Percentiles rank a stretch among this genome's conserved stretches.
Evolutionary conservation across 2,797 vertebrate genomes (phyloP).

Genomic region (Brachymystax lenok): DNA sequence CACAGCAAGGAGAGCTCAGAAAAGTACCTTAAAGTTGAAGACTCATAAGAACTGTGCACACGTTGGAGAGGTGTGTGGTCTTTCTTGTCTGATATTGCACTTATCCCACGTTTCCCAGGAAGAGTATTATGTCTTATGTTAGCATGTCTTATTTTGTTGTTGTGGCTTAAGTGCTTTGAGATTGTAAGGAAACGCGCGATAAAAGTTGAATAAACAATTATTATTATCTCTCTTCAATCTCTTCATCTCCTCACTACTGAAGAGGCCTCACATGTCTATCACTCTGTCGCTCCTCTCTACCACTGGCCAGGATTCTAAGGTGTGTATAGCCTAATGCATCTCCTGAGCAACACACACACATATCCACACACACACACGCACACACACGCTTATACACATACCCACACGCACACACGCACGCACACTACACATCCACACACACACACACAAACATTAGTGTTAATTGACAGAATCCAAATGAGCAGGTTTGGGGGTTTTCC

Average conservation of each 20-base stretch:
- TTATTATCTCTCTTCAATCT: not conserved
- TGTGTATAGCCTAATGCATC: not conserved
- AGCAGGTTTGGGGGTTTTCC: not conserved
- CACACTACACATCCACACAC: not conserved
- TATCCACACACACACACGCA: conserved; percentile 4
- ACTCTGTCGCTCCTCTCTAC: not conserved
- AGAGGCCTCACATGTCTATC: too few species aligned
- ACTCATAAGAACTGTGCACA: too few species aligned
- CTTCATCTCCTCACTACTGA: not conserved
- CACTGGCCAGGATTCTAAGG: not conserved
- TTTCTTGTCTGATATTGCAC: too few species aligned
- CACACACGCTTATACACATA: not conserved
- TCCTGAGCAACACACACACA: conserved; percentile 4
- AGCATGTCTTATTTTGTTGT: too few species aligned
- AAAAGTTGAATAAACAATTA: not conserved
- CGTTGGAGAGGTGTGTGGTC: too few species aligned
- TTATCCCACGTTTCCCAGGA: too few species aligned
- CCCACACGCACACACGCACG: not conserved
- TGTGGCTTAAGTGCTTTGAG: too few species aligned
- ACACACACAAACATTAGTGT: not conserved
- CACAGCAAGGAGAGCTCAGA: too few species aligned
- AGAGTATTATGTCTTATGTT: too few species aligned
- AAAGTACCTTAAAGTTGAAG: too few species aligned
- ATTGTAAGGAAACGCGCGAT: too few species aligned
- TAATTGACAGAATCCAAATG: not conserved